Conservation (phyloP, 2,113 vertebrate species). For the Chaetops frenatus region DNA sequence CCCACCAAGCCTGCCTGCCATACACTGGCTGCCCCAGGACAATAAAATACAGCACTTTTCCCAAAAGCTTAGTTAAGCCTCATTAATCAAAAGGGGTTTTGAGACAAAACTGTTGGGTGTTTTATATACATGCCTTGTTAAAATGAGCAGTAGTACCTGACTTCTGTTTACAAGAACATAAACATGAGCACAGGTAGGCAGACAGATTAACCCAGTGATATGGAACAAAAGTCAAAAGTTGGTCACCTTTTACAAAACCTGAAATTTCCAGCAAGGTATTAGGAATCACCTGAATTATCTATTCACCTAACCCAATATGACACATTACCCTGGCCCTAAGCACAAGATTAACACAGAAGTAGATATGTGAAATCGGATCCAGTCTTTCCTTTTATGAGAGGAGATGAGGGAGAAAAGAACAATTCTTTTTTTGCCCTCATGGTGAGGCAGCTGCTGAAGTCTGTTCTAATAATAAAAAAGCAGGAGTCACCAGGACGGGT, state of each 20-base stretch:
- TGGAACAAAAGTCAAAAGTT: not conserved
- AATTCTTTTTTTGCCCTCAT: not conserved
- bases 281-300: not conserved
- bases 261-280: not conserved
- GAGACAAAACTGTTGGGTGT: not conserved
- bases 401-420: not conserved
- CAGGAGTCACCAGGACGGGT: not conserved
- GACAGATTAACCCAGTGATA: not conserved
- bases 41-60: not conserved
- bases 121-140: not conserved
- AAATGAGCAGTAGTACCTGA: not conserved
- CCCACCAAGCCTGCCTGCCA: not conserved
- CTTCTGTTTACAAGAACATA: not conserved
- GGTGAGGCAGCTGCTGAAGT: not conserved
- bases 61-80: not conserved
- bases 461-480: not conserved
- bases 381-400: not conserved
- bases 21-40: not conserved
- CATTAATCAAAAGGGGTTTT: not conserved
- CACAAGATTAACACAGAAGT: not conserved
- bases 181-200: not conserved
- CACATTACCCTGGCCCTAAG: not conserved
- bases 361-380: not conserved
- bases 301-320: not conserved
- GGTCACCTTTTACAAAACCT: not conserved